These are phyloP conservation scores for Monomorium pharaonis DNA, from an alignment of 1,140 invertebrate genomes.

Conservation along the genomic window DNA sequence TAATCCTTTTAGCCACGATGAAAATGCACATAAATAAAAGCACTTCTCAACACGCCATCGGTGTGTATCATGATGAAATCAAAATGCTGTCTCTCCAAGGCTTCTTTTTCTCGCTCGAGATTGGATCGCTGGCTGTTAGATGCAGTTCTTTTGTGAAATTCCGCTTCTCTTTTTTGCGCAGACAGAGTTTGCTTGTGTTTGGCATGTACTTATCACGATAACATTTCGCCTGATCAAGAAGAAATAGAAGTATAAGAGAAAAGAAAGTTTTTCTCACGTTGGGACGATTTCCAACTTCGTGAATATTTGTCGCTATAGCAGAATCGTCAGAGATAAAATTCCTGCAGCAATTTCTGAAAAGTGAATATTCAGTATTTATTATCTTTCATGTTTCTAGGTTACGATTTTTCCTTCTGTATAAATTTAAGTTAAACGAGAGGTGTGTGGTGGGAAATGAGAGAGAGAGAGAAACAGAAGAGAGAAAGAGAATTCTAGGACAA, in stretches of 20 bases:
- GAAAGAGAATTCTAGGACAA: not conserved
- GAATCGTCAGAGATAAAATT: conserved; percentile 45
- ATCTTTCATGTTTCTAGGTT: not conserved
- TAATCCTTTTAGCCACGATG: not conserved
- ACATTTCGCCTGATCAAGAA: conserved; percentile 36
- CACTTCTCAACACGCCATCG: not conserved
- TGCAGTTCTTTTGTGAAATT: conserved; percentile 48
- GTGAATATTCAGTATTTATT: conserved; percentile 35
- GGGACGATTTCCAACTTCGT: conserved; percentile 59
- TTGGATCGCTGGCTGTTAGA: conserved; percentile 35
- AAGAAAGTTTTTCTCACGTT: conserved; percentile 39
- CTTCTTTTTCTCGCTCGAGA: conserved; percentile 10
- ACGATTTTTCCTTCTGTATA: not conserved
- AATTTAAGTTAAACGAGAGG: not conserved
- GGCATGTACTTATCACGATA: conserved; percentile 32
- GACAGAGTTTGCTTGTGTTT: conserved; percentile 32
- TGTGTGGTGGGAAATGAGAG: too few species aligned
- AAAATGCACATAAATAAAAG: not conserved
- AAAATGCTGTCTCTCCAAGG: not conserved
- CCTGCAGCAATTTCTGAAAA: not conserved
- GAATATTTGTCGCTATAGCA: conserved; percentile 49
- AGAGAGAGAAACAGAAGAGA: not conserved
- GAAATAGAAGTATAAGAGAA: conserved; percentile 25
- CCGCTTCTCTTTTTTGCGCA: conserved; percentile 11
- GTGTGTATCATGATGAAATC: conserved; percentile 26